A percentile compares a stretch with the other conserved stretches of the same genome.
These are phyloP conservation scores for Alosa sapidissima DNA, from an alignment of 2,797 vertebrate genomes.

Conservation along the genomic window DNA sequence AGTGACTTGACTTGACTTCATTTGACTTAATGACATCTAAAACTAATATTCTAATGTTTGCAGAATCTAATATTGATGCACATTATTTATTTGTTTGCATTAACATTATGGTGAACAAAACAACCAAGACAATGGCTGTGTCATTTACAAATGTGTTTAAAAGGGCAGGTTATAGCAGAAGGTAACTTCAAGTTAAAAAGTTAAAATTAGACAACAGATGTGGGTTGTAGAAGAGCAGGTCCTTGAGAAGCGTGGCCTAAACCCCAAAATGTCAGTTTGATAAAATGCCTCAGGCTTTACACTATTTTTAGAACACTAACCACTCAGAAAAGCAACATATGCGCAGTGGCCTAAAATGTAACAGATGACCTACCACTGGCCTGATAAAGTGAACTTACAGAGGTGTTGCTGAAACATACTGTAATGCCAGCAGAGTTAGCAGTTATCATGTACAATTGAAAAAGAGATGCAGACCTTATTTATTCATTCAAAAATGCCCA, in stretches of 20 bases:
- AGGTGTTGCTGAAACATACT: not conserved
- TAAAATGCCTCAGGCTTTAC: constrained; percentile 43
- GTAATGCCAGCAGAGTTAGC: not conserved
- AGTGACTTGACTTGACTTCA: too few species aligned
- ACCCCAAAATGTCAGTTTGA: constrained; percentile 59
- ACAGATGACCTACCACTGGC: constrained; percentile 37
- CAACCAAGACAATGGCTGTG: not conserved
- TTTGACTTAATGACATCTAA: too few species aligned
- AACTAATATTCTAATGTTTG: not conserved
- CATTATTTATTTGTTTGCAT: not conserved
- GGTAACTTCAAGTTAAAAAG: not conserved
- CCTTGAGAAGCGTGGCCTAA: constrained; percentile 37
- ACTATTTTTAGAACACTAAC: constrained; percentile 27
- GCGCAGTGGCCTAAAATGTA: constrained; percentile 17
- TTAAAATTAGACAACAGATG: constrained; percentile 6
- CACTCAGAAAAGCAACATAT: constrained; percentile 17
- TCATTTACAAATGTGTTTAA: not conserved
- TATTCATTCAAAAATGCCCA: not conserved
- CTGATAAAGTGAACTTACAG: not conserved
- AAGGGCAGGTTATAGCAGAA: not conserved
- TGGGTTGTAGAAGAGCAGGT: not conserved
- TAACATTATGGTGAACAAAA: not conserved
- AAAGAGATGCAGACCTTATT: not conserved
- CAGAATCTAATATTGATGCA: not conserved
- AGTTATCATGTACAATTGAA: not conserved